A percentile compares a stretch with the other conserved stretches of the same genome.
These are phyloP conservation scores for Drosophila mettleri DNA, from an alignment of 2,888 invertebrate genomes.

Conservation along the genomic window DNA sequence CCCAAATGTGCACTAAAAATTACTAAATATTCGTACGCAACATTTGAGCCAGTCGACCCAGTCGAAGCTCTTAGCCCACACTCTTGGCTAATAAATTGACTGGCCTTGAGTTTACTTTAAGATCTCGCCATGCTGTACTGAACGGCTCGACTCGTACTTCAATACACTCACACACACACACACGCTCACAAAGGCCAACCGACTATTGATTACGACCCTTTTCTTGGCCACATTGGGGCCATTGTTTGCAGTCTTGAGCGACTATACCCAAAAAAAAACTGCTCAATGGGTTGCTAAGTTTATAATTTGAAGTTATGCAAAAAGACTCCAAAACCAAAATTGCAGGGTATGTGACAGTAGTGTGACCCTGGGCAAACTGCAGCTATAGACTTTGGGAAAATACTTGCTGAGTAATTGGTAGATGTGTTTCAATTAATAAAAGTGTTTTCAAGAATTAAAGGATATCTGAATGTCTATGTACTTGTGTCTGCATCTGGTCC, in stretches of 20 bases:
- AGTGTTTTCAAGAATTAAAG: not conserved
- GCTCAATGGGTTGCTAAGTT: not conserved
- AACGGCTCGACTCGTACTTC: slow-evolving; percentile 40
- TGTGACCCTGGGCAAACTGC: too few relatives aligned
- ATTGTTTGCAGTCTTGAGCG: slow-evolving; percentile 43
- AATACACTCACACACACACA: slow-evolving; percentile 17
- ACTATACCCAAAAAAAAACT: slow-evolving; percentile 34
- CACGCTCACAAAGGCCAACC: slow-evolving; percentile 20
- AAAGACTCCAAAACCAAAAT: not conserved
- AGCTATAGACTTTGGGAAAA: too few relatives aligned
- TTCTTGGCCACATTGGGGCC: slow-evolving; percentile 48
- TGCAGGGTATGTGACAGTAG: not conserved
- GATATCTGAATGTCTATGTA: not conserved
- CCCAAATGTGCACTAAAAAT: slow-evolving; percentile 66
- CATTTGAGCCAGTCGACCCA: slow-evolving; percentile 53
- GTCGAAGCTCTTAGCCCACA: slow-evolving; percentile 42
- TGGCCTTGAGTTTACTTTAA: slow-evolving; percentile 61
- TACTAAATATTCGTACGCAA: slow-evolving; percentile 66
- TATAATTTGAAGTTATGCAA: not conserved
- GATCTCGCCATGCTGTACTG: slow-evolving; percentile 58
- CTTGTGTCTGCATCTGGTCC: not conserved
- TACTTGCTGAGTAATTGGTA: too few relatives aligned
- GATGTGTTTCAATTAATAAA: not conserved
- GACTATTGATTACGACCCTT: slow-evolving; percentile 62
- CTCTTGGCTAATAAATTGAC: slow-evolving; percentile 63